A percentile compares a stretch with the other conserved stretches of the same genome.
These are phyloP conservation scores for Orientallactaga sibirica DNA, from an alignment of 2,797 vertebrate species.

Conservation along the genomic window DNA sequence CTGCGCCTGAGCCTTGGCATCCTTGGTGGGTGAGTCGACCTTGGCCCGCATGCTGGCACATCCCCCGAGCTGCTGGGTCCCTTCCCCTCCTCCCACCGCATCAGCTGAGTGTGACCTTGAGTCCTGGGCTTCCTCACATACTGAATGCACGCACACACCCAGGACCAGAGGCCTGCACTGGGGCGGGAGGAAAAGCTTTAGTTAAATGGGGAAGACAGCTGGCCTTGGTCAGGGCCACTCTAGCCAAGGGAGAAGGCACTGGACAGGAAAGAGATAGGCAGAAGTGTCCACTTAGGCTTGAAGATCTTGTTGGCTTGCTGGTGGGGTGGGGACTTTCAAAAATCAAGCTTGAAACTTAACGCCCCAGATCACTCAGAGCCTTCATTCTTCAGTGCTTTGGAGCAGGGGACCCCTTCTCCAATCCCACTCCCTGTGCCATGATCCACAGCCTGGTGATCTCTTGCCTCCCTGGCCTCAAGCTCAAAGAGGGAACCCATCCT, in stretches of 20 bases:
- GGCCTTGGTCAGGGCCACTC: background rate
- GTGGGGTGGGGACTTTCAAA: background rate
- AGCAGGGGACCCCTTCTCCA: background rate
- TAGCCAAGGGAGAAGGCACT: background rate
- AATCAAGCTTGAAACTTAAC: background rate
- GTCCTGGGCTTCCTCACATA: background rate
- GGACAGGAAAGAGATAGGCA: background rate
- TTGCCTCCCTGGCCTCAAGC: background rate
- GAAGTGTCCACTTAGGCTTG: no score
- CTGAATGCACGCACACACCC: background rate
- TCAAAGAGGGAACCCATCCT: background rate
- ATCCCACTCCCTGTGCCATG: no score
- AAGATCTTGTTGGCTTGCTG: background rate
- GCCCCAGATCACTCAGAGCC: background rate
- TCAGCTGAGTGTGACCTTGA: background rate
- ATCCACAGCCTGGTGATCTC: background rate
- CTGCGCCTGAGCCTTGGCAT: background rate
- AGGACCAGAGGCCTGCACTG: background rate
- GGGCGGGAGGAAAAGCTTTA: no score
- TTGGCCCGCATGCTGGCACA: background rate
- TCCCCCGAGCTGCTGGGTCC: background rate
- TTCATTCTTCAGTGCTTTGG: background rate
- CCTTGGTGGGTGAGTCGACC: conserved; percentile 53
- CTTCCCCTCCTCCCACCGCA: background rate
- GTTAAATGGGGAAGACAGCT: background rate